Base-by-base conservation (phyloP, 2,113 vertebrate genomes). In the Lepidothrix coronata region DNA sequence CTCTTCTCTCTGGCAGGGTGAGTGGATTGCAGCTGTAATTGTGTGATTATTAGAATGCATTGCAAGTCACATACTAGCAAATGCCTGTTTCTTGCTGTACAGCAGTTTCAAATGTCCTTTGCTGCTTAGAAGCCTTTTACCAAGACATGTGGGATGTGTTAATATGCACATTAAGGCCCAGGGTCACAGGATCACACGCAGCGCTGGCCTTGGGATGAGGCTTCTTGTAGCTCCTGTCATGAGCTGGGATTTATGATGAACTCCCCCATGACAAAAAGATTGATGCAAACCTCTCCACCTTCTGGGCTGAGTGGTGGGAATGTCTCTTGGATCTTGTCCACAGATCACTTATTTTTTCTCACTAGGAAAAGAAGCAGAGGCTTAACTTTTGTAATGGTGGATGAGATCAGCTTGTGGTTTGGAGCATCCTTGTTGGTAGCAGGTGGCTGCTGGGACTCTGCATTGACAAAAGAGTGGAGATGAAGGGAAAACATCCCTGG, bases 1-100 rank as follows among this genome's bases (percentile, higher is more conserved):
- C 43, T 92, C 62, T 65, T 46, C 31, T 51, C 19, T 48, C 43
- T 39, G 59, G 48, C 74, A 72, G 70, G 30, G 35, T 33, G 70
- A 66, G 57, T 3, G 33, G 57, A 17, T 22, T 27, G 48, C 35
- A 52, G 71, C 85, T 76, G 2, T 93, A 59, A 93, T 82, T 63
- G 43, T 14, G 49, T 28, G 71, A 95, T 94, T 78, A 79, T 75
- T 72, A 57, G 71, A 88, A 95, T 85, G 85, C 90, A 65, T 67
- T 79, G 90, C 85, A 35, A 79, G 90, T 90, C 95, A 88, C 15
- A 49, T 61, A 59, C 61, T 77, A 68, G 70, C 48, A 88, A 89
- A 68, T 25, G 25, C 23, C 78, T 57, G 23, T 41, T 83, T 61
- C 82, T 91, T 88, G 74, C 92, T 89, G 41, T 82, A 73, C 67